Evolutionary conservation across 1,140 invertebrate genomes (phyloP), one percentile per base, ranked within the genome.

Genomic region (Caerostris extrusa): DNA sequence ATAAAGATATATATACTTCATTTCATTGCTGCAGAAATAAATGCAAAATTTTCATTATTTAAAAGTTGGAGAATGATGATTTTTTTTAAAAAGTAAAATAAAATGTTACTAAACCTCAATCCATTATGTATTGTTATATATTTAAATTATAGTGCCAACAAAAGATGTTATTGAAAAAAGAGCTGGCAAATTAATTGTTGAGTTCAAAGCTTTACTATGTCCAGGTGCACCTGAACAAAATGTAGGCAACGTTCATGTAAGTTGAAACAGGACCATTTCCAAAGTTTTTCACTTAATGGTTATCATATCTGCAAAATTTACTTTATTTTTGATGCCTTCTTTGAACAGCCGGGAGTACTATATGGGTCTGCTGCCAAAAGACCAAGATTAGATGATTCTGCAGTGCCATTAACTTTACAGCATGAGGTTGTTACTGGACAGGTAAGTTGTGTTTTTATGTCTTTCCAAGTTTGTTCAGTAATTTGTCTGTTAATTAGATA

Each of bases 151-250:
- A 96, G 96, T 95, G 94, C 96, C 96, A 81, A 95, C 96, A 94
- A 95, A 96, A 55, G 95, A 96, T 67, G 95, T 95, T 19, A 96
- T 96, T 92, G 95, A 95, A 77, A 96, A 96, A 93, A 95, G 96
- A 93, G 96, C 96, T 61, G 96, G 96, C 6, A 95, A 95, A 90
- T 91, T 96, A n/a, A 95, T 96, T 8, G 94, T 96, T 58, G 95
- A 96, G 17, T 96, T 96, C 83, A 96, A 96, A 95, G 96, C 96
- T 7, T 94, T 96, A 56, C 95, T 96, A 12, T 96, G 95, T 94
- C 95, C 96, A 17, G 95, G 95, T 17, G 95, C 67, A 7, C 57
- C 85, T 19, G 69, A 81, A 56, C n/a, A 85, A 60, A 55, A 61
- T 89, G 57, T 58, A 60, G 53, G 57, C 64, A 34, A 34, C 34